Evolutionary conservation across 2,888 invertebrate genomes (phyloP).

Genomic region (Ryuthela nishihirai): DNA sequence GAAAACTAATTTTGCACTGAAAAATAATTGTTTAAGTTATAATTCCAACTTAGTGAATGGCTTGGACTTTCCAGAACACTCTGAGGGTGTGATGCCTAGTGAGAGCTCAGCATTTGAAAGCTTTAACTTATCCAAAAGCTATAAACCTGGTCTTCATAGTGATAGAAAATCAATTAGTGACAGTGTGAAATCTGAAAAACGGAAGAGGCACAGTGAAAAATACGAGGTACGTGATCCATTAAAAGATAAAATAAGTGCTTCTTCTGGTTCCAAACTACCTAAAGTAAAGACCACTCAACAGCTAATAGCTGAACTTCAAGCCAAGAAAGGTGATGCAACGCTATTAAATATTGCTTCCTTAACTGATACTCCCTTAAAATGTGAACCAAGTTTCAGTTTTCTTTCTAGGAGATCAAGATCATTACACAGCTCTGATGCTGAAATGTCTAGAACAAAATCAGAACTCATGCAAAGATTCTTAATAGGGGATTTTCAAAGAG

Average conservation of each 20-base stretch:
- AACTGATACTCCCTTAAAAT: constrained; percentile 4
- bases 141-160: constrained; percentile 12
- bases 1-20: constrained; percentile 36
- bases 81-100: constrained; percentile 25
- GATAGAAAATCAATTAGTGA: constrained; percentile 11
- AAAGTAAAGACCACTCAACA: constrained; percentile 73
- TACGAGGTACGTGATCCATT: constrained; percentile 22
- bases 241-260: constrained; percentile 22
- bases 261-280: constrained; percentile 51
- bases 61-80: constrained; percentile 21
- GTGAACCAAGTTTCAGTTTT: constrained; percentile 11
- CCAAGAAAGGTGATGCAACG: constrained; percentile 49
- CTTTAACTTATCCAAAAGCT: constrained; percentile 23
- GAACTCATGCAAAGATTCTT: constrained; percentile 53
- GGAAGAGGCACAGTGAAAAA: constrained; percentile 26
- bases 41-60: constrained; percentile 34
- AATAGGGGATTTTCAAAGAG: constrained; percentile 21
- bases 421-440: constrained; percentile 41
- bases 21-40: constrained; percentile 6
- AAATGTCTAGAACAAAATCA: constrained; percentile 49
- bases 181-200: constrained; percentile 24
- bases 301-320: constrained; percentile 68
- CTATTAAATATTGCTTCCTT: constrained; percentile 7
- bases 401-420: constrained; percentile 11
- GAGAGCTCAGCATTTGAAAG: constrained; percentile 26